Conservation (phyloP, 35 echinoderm and acorn worm genomes). For the Holothuria glaberrima region DNA sequence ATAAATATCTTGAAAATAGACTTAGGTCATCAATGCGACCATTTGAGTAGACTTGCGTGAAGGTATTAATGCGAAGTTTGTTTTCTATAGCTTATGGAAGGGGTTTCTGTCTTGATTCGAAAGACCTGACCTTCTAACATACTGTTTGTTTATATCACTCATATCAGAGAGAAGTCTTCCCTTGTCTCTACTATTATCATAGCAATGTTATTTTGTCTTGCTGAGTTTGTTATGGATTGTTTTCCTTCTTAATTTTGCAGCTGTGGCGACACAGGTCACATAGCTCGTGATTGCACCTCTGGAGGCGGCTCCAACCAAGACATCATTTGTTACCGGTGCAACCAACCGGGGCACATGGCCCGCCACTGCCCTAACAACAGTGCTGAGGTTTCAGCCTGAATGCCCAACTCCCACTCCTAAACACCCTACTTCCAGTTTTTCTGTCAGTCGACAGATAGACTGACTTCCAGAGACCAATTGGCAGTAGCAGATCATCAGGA, state of each 20-base stretch:
- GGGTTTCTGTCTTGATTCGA: too few species aligned
- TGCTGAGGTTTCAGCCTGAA: conserved; percentile 36
- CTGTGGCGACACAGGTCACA: conserved; percentile 42
- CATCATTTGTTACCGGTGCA: conserved; percentile 32
- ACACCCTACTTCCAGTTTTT: conserved; percentile 63
- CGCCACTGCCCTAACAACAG: conserved; percentile 15
- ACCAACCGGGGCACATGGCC: conserved; percentile 21
- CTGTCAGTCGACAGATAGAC: conserved; percentile 58
- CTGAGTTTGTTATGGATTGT: not conserved
- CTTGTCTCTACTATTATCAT: too few species aligned
- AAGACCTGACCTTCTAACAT: too few species aligned
- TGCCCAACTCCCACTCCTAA: conserved; percentile 56
- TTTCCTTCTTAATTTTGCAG: not conserved
- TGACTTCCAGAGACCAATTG: conserved; percentile 54
- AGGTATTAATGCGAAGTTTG: too few species aligned
- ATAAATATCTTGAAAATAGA: too few species aligned
- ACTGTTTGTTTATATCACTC: too few species aligned
- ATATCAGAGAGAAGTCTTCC: too few species aligned
- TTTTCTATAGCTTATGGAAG: too few species aligned
- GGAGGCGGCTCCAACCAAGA: not conserved
- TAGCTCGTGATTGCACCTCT: conserved; percentile 39
- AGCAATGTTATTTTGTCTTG: too few species aligned
- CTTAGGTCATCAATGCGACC: too few species aligned
- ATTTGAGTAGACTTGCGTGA: too few species aligned
- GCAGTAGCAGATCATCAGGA: conserved; percentile 53